Base-by-base conservation (phyloP, 2,113 vertebrate species). In the Solenodon paradoxus region DNA sequence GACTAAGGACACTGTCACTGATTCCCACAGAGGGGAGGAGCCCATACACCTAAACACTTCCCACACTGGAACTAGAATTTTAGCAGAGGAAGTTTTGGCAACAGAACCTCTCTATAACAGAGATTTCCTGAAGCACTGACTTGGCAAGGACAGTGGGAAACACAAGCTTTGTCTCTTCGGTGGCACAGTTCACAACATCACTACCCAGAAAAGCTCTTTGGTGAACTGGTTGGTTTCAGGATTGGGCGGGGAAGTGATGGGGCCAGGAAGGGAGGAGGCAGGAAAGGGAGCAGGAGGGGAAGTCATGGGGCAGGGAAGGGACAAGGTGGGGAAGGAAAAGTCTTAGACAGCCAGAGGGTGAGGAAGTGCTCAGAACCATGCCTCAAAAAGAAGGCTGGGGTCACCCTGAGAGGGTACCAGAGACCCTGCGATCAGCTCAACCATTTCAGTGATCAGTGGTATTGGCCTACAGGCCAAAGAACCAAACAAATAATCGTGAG, bases 231-330 rank as follows among this genome's bases (percentile, higher is more conserved):
- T 35, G 16, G 47, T 32, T 51, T 55, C 26, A 49, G 32, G 17
- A 10, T 16, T 10, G 8, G n/a, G n/a, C n/a, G n/a, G n/a, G n/a
- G n/a, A n/a, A n/a, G n/a, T n/a, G n/a, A n/a, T n/a, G n/a, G n/a
- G n/a, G n/a, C n/a, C n/a, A n/a, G n/a, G n/a, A n/a, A n/a, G n/a
- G n/a, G n/a, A n/a, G n/a, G n/a, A n/a, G n/a, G n/a, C n/a, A n/a
- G n/a, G n/a, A n/a, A n/a, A n/a, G n/a, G n/a, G n/a, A n/a, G n/a
- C n/a, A n/a, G n/a, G n/a, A n/a, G n/a, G n/a, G n/a, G n/a, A n/a
- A n/a, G n/a, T n/a, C n/a, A n/a, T n/a, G n/a, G 40, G 5, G 4
- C 5, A 81, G 30, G 0, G 17, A 45, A 82, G 57, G 45, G 0
- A 7, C n/a, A 78, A 9, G 5, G 26, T 20, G 55, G 78, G 17